phyloP scores from a whole-genome alignment of 2,888 invertebrate genomes.

The Amitus sp. region DNA sequence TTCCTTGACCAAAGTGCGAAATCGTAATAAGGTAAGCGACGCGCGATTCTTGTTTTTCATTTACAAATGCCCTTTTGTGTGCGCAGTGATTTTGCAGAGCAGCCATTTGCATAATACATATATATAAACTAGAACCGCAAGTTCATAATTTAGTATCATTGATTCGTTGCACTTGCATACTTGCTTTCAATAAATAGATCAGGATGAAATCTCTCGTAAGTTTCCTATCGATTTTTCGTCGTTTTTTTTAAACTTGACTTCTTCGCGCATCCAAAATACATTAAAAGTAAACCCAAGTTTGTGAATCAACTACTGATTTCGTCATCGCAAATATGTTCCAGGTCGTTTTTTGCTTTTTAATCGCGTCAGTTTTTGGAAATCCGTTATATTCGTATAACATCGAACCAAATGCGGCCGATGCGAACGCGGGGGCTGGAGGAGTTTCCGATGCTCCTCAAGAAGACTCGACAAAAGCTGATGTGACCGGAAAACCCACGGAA shows the following conservation, averaged over 20 bases:
- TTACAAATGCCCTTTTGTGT: constrained; percentile 20
- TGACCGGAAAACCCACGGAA: no score
- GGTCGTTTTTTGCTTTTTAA: constrained; percentile 21
- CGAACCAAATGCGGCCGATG: constrained; percentile 18
- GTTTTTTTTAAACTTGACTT: background rate
- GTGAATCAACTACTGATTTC: no score
- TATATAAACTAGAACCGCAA: constrained; percentile 27
- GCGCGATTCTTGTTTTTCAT: background rate
- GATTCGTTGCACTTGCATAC: constrained; percentile 10
- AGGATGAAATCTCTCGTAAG: constrained; percentile 22
- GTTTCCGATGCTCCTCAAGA: constrained; percentile 49
- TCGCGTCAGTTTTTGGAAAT: constrained; percentile 18
- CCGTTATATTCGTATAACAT: constrained; percentile 14
- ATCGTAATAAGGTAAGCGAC: no score
- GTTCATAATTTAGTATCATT: constrained; percentile 19
- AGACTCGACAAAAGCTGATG: no score
- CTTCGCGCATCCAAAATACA: no score
- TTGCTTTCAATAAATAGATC: no score
- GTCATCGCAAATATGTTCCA: background rate
- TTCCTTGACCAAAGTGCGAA: constrained; percentile 27
- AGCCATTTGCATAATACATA: constrained; percentile 19
- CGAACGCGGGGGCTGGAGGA: constrained; percentile 9
- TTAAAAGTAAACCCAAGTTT: no score
- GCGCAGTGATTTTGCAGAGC: constrained; percentile 2
- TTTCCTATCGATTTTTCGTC: background rate